Evolutionary conservation across 2,113 vertebrate genomes (phyloP).

Genomic region (Cariama cristata): DNA sequence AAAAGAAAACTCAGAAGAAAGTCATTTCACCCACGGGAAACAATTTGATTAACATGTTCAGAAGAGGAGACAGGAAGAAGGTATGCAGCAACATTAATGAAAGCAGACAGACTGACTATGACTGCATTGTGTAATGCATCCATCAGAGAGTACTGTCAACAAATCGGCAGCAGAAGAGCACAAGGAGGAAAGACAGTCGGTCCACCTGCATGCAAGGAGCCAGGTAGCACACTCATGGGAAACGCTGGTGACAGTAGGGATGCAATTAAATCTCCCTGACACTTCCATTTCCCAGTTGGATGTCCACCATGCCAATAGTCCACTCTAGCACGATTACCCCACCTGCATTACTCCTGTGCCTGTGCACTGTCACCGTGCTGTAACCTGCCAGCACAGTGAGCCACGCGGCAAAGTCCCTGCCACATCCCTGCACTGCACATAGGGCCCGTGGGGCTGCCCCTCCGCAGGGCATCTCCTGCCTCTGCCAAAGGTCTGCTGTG

Average conservation of each 20-base stretch:
- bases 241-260: background rate
- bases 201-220: accelerated
- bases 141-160: background rate
- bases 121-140: background rate
- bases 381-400: accelerated
- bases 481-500: background rate
- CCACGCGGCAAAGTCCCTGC: background rate
- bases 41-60: background rate
- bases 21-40: background rate
- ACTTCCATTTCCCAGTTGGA: background rate
- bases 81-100: background rate
- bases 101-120: background rate
- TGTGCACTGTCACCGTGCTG: background rate
- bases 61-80: background rate
- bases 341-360: background rate
- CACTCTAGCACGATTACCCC: accelerated
- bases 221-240: background rate
- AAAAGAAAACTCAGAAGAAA: background rate
- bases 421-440: background rate
- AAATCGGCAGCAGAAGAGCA: accelerated
- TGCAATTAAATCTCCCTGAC: background rate
- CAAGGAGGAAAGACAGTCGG: background rate
- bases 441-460: background rate
- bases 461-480: background rate
- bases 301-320: background rate